Evolutionary conservation across 2,888 invertebrate genomes (phyloP).

Genomic region (Iphiclides podalirius): DNA sequence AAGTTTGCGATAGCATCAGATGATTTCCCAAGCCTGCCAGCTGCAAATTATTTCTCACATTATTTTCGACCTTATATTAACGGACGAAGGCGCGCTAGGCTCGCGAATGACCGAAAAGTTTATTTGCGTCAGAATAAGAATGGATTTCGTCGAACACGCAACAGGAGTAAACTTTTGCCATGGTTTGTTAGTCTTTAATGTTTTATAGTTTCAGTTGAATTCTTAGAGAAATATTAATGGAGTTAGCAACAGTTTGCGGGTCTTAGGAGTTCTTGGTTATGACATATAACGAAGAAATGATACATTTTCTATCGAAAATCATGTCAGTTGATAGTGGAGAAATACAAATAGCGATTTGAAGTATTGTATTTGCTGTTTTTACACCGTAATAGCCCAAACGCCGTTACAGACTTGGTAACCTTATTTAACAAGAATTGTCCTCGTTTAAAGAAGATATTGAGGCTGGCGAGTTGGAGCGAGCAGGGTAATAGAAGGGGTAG

Average conservation of each 20-base stretch:
- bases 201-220: conserved; percentile 57
- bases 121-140: conserved; percentile 47
- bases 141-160: conserved; percentile 70
- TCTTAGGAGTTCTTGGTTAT: no score
- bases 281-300: no score
- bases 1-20: conserved; percentile 40
- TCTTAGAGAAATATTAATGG: conserved; percentile 29
- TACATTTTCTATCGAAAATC: no score
- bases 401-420: conserved; percentile 29
- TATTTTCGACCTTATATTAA: conserved; percentile 46
- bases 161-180: conserved; percentile 70
- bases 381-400: conserved; percentile 16
- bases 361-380: no score
- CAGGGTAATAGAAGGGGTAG: conserved; percentile 21
- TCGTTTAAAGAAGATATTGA: conserved; percentile 55
- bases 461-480: conserved; percentile 34
- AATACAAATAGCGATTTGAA: no score
- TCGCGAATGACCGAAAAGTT: conserved; percentile 22
- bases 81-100: conserved; percentile 35
- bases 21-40: conserved; percentile 53
- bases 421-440: conserved; percentile 43
- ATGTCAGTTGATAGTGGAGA: no score
- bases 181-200: conserved; percentile 67
- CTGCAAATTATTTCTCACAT: conserved; percentile 43
- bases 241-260: not conserved